Evolutionary conservation across 2,888 invertebrate genomes (phyloP).

Genomic region (Xestobium rufovillosum): DNA sequence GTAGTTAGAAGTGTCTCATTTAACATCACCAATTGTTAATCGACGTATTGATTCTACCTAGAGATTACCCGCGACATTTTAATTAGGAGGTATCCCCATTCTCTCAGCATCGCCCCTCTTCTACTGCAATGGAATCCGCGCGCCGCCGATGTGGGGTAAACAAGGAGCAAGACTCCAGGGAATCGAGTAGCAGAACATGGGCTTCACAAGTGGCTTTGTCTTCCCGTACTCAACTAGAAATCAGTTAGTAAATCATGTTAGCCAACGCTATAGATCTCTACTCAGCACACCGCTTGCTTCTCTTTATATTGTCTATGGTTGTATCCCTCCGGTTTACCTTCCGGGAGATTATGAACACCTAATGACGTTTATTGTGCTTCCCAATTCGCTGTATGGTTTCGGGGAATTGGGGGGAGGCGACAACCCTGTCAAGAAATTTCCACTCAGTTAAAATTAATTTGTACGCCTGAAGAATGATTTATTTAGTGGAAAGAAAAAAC

Average conservation of each 20-base stretch:
- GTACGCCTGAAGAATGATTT: no score
- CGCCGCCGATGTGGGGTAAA: neutral
- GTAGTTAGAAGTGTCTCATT: no score
- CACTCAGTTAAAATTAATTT: no score
- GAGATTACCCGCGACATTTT: no score
- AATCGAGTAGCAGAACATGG: constrained; percentile 21
- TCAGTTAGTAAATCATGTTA: constrained; percentile 34
- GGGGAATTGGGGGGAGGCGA: no score
- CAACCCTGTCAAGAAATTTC: no score
- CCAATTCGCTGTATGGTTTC: neutral
- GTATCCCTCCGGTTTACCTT: constrained; percentile 25
- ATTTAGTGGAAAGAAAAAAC: no score
- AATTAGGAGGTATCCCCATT: no score
- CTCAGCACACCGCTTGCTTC: constrained; percentile 18
- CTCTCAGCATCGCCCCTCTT: no score
- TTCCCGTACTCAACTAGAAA: constrained; percentile 29
- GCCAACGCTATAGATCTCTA: constrained; percentile 25
- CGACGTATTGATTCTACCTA: no score
- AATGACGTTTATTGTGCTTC: constrained; percentile 25
- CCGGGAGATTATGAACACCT: constrained; percentile 26
- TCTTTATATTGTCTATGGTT: constrained; percentile 27
- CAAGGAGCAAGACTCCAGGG: constrained; percentile 9
- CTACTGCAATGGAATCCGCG: no score
- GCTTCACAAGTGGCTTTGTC: constrained; percentile 30
- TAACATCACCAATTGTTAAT: no score